phyloP scores from a whole-genome alignment of 2,888 invertebrate species.

The Latheticus oryzae region DNA sequence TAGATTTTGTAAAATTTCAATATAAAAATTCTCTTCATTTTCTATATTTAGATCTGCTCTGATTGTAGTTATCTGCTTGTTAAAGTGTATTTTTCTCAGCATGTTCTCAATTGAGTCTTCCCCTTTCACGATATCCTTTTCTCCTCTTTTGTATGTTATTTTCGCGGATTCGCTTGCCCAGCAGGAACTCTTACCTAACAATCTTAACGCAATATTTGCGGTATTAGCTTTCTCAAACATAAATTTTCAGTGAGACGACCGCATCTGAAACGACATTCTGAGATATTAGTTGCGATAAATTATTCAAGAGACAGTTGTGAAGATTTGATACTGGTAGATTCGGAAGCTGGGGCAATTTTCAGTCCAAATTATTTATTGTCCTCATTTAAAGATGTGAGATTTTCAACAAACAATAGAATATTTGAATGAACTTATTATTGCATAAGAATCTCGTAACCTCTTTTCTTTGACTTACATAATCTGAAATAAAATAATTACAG shows the following conservation, averaged over 20 bases:
- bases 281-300: slow-evolving; percentile 37
- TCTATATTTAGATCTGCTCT: no score
- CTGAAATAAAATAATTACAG: slow-evolving; percentile 14
- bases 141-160: no score
- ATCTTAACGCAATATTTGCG: slow-evolving; percentile 8
- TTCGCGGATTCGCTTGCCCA: no score
- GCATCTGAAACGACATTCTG: slow-evolving; percentile 25
- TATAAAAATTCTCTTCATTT: no score
- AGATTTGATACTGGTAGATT: slow-evolving; percentile 11
- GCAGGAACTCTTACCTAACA: no score
- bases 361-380: slow-evolving; percentile 23
- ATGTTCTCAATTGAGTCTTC: no score
- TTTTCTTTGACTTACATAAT: slow-evolving; percentile 14
- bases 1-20: no score
- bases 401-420: not conserved
- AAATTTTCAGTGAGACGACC: slow-evolving; percentile 20
- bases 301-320: slow-evolving; percentile 29
- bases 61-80: no score
- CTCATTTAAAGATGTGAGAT: slow-evolving; percentile 5
- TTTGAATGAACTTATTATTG: slow-evolving; percentile 17
- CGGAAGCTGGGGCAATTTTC: slow-evolving; percentile 5
- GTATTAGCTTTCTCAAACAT: slow-evolving; percentile 22
- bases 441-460: slow-evolving; percentile 19
- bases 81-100: no score
- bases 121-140: no score